Evolutionary conservation across 1,140 invertebrate genomes (phyloP).

Genomic region (Cephus cinctus): DNA sequence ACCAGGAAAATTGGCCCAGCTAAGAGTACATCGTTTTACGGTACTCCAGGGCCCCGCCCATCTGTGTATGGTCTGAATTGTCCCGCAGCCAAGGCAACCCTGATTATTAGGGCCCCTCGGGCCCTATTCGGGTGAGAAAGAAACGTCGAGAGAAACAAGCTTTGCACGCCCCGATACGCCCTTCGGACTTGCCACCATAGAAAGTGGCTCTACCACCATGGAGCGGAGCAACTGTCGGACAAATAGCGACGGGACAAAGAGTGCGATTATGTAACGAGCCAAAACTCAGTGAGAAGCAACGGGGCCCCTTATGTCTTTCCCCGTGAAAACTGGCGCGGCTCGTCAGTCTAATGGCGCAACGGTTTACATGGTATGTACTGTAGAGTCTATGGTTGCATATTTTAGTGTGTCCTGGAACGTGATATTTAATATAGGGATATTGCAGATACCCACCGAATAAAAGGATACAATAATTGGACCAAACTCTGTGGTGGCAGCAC

Average conservation of each 20-base stretch:
- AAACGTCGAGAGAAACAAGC: slow-evolving; percentile 23
- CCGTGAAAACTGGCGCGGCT: not conserved
- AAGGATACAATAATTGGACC: too few relatives aligned
- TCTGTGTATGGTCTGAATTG: not conserved
- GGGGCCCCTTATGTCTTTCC: slow-evolving; percentile 2
- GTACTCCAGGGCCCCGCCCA: not conserved
- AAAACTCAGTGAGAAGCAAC: too few relatives aligned
- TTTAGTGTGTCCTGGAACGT: too few relatives aligned
- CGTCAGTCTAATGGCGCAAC: too few relatives aligned
- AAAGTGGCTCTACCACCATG: slow-evolving; percentile 17
- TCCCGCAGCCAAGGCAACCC: not conserved
- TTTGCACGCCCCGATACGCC: slow-evolving; percentile 26
- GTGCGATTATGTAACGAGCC: slow-evolving; percentile 5
- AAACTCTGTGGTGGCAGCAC: too few relatives aligned
- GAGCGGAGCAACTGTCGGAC: slow-evolving; percentile 27
- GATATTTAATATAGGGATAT: too few relatives aligned
- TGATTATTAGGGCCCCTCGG: slow-evolving; percentile 9
- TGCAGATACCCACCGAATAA: too few relatives aligned
- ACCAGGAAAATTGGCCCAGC: too few relatives aligned
- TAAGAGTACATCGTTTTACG: too few relatives aligned
- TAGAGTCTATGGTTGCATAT: too few relatives aligned
- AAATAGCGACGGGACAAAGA: slow-evolving; percentile 24
- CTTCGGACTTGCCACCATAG: slow-evolving; percentile 28
- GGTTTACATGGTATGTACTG: too few relatives aligned
- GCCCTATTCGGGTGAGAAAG: slow-evolving; percentile 21